Evolutionary conservation across 2,113 vertebrate genomes (phyloP), one percentile per base, ranked within the genome.

Genomic region (Cisticola juncidis): DNA sequence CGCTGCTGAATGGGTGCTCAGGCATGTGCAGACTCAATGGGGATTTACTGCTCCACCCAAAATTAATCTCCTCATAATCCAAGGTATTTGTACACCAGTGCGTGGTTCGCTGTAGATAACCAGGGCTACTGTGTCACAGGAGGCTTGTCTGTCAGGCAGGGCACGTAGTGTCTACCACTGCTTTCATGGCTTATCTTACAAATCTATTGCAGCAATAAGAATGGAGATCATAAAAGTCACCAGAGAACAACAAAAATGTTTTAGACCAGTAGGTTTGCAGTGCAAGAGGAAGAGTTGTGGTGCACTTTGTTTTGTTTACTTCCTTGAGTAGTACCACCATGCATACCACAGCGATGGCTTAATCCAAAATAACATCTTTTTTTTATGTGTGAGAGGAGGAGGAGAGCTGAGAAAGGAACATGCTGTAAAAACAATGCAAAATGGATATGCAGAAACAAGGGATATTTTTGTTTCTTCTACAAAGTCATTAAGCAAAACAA

Each of bases 11-110:
- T 4, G 38, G 18, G 40, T 2, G 14, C 61, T 53, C 15, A 15
- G 61, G 17, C 84, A 18, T 40, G 76, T 22, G 64, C 83, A 70
- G 20, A 85, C 44, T 58, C 89, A 66, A 33, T 9, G 12, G 26
- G 22, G 73, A 78, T 90, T 89, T 88, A 44, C 74, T 5, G 12
- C 92, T 92, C 82, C 94, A 88, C 94, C 94, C 95, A 33, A 88
- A 90, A 78, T 77, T 86, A 90, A 94, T 86, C 81, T 62, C 86
- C 26, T 45, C 6, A 53, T 80, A 80, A 88, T 82, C 85, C 51
- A 50, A 92, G 56, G 56, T 31, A 92, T 90, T 90, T 82, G 85
- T 29, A 36, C 79, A 76, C 48, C 61, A 82, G 71, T 2, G 0
- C 11, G 44, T 9, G 8, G 50, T 40, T 64, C 8, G 1, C 68